Evolutionary conservation across 2,797 vertebrate species (phyloP), one percentile per base, ranked within the genome.

Genomic region (Melanotaenia nigrans): DNA sequence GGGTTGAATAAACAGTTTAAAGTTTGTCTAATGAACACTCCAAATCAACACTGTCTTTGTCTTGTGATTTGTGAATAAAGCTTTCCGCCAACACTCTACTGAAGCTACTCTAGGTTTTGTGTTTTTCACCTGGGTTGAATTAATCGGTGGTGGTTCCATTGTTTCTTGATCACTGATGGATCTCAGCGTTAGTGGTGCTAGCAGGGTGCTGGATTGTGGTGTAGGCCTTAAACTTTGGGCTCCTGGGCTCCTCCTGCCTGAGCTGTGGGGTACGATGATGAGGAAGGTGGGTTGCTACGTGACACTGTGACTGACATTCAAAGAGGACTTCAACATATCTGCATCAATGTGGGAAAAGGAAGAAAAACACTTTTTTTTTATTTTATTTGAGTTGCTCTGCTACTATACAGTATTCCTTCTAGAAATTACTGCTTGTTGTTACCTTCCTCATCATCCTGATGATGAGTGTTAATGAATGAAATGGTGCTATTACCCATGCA

Each of bases 81-180:
- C 80, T 85, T 82, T 85, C 73, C 8, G 22, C 35, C 73, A 78
- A 61, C 62, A 1, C 63, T 73, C 28, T 67, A 53, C 75, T 72
- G 62, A 73, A 85, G 60, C 71, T 76, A 1, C 77, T 45, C 61
- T 75, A 69, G 71, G 61, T 55, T 68, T 63, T 68, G 54, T 42
- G 18, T 47, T 65, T 83, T 51, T 69, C 71, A 73, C 40, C 18
- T 68, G 73, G 69, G 73, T 75, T 73, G 24, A 82, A 76, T 86
- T 76, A 86, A 87, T 85, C 25, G 89, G 91, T 93, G 93, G 92
- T 89, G 93, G 92, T 92, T 85, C 53, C 70, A 72, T 89, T 69
- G 79, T 82, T 87, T 86, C 61, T 81, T 4, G 38, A 67, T 86
- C 42, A 3, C 51, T 76, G 65, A 60, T 68, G 59, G 56, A 79